These are phyloP conservation scores for Drosophila pseudotalamancana DNA, from an alignment of 2,888 invertebrate species.

Conservation along the genomic window DNA sequence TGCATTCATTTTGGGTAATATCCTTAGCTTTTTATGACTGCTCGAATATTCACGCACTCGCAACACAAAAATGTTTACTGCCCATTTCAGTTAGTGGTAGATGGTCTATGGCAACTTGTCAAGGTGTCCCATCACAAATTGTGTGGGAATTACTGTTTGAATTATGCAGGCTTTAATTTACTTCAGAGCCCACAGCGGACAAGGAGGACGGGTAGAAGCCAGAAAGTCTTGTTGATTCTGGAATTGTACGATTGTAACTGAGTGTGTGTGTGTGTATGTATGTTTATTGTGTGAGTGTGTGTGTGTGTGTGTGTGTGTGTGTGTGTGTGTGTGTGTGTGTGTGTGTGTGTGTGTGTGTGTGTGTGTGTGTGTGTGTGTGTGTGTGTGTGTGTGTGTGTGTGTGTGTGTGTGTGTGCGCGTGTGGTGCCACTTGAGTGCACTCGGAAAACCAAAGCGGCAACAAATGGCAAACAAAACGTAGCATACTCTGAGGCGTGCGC, in stretches of 20 bases:
- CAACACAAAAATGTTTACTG: not conserved
- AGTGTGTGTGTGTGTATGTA: not conserved
- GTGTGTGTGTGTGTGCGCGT: not conserved
- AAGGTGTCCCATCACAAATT: not conserved
- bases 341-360: not conserved
- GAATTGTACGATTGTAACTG: slow-evolving; percentile 1
- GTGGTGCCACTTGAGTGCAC: slow-evolving; percentile 35
- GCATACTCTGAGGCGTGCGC: slow-evolving; percentile 46
- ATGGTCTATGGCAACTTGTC: not conserved
- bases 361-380: not conserved
- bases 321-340: not conserved
- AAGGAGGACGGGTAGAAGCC: not conserved
- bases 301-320: not conserved
- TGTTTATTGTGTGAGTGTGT: not conserved
- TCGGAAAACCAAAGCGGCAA: slow-evolving; percentile 51
- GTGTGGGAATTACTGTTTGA: slow-evolving; percentile 9
- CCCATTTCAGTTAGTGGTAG: slow-evolving; percentile 20
- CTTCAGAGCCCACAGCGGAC: not conserved
- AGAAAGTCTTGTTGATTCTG: not conserved
- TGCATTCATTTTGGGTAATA: slow-evolving; percentile 5
- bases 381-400: not conserved
- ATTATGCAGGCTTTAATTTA: slow-evolving; percentile 36
- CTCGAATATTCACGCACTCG: slow-evolving; percentile 3
- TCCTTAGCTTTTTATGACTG: not conserved
- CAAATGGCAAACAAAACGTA: slow-evolving; percentile 74